These are phyloP conservation scores for Troides oblongomaculatus DNA, from an alignment of 2,888 invertebrate genomes.

Conservation along the genomic window DNA sequence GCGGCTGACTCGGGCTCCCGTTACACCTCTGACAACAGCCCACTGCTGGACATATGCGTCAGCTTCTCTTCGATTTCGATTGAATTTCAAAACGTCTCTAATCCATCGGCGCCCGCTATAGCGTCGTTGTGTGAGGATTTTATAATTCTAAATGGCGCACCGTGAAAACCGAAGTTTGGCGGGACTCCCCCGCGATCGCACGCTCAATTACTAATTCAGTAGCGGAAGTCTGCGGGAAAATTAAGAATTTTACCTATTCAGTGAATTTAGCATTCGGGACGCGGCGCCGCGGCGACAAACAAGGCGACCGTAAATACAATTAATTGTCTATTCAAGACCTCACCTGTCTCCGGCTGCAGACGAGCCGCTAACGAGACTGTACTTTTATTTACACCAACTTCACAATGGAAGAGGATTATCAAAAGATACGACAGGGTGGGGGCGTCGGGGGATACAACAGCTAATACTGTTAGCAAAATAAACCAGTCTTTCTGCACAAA, in stretches of 20 bases:
- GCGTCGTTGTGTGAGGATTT: neutral
- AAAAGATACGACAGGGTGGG: neutral
- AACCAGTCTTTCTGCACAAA: too few species aligned
- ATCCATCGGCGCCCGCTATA: neutral
- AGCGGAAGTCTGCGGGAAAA: slow-evolving; percentile 37
- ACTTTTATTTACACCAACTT: slow-evolving; percentile 31
- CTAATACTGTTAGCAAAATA: too few species aligned
- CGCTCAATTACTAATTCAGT: slow-evolving; percentile 37
- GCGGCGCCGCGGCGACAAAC: slow-evolving; percentile 39
- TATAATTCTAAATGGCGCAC: neutral
- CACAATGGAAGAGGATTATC: slow-evolving; percentile 25
- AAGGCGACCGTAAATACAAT: slow-evolving; percentile 47
- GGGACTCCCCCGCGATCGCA: slow-evolving; percentile 6
- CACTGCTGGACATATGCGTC: too few species aligned
- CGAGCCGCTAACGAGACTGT: slow-evolving; percentile 33
- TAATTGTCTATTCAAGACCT: slow-evolving; percentile 51
- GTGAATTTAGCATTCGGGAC: slow-evolving; percentile 42
- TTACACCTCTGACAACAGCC: too few species aligned
- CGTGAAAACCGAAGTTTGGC: slow-evolving; percentile 1
- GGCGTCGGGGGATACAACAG: neutral
- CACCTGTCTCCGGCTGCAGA: slow-evolving; percentile 38
- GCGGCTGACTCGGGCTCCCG: too few species aligned
- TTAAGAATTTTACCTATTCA: slow-evolving; percentile 39
- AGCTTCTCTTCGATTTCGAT: too few species aligned
- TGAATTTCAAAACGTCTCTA: too few species aligned